Percentiles rank a stretch among this genome's conserved stretches.
phyloP scores from a whole-genome alignment of 2,797 vertebrate genomes.

The Momotus momota region DNA sequence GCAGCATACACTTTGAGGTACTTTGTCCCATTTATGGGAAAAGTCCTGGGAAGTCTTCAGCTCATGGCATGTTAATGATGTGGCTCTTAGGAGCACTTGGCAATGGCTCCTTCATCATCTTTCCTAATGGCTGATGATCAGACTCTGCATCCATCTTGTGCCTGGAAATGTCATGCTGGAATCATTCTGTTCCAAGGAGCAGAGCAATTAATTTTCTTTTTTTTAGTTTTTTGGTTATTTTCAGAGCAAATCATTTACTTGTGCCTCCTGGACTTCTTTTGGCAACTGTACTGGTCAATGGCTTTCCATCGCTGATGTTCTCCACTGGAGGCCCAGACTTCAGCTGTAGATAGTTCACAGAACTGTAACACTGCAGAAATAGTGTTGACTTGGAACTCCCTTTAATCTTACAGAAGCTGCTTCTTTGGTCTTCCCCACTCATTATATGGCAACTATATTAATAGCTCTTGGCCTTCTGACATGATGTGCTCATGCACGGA shows the following conservation, averaged over 20 bases:
- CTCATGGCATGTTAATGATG: background rate
- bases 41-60: background rate
- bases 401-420: constrained; percentile 33
- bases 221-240: background rate
- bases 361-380: constrained; percentile 2
- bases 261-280: background rate
- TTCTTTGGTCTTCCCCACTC: constrained; percentile 45
- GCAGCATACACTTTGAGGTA: background rate
- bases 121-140: background rate
- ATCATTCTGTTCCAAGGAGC: background rate
- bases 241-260: background rate
- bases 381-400: constrained; percentile 7
- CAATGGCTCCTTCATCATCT: background rate
- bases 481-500: constrained; percentile 28
- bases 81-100: background rate
- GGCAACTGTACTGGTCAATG: background rate
- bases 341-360: background rate
- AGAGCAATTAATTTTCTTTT: background rate
- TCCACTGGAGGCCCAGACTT: background rate
- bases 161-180: background rate
- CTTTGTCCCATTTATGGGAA: background rate
- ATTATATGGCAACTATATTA: constrained; percentile 45
- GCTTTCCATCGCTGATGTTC: background rate
- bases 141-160: background rate
- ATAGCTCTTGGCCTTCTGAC: constrained; percentile 59